Conservation (phyloP, 2,888 invertebrate genomes). For the Stegana nigrithorax region DNA sequence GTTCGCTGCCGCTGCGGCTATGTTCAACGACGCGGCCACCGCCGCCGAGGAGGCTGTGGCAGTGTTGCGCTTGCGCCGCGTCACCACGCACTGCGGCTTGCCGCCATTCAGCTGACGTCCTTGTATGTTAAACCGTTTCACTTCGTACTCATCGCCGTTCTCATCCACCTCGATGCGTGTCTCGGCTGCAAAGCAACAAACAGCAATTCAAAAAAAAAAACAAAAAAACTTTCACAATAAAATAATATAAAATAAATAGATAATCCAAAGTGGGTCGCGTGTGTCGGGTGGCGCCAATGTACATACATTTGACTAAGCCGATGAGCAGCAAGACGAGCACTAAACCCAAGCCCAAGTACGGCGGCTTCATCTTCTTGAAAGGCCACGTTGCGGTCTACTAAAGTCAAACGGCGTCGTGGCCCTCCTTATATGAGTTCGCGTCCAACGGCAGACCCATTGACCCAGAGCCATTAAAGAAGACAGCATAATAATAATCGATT, state of each 20-base stretch:
- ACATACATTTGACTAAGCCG: slow-evolving; percentile 38
- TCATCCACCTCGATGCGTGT: slow-evolving; percentile 56
- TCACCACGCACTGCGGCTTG: slow-evolving; percentile 55
- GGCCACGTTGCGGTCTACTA: slow-evolving; percentile 36
- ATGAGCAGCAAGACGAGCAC: slow-evolving; percentile 22
- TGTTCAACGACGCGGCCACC: slow-evolving; percentile 9
- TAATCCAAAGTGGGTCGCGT: too few species aligned
- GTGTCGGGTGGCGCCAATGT: too few species aligned
- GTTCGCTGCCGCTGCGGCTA: slow-evolving; percentile 14
- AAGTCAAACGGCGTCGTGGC: slow-evolving; percentile 31
- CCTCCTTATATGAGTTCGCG: slow-evolving; percentile 57
- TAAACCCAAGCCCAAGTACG: slow-evolving; percentile 29
- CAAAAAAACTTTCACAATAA: background rate
- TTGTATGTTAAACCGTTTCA: slow-evolving; percentile 57
- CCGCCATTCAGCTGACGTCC: slow-evolving; percentile 55
- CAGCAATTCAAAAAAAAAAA: background rate
- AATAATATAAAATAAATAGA: background rate
- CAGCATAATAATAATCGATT: background rate
- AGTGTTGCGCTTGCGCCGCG: slow-evolving; percentile 48
- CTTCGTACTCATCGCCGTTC: slow-evolving; percentile 59
- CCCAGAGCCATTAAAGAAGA: slow-evolving; percentile 43
- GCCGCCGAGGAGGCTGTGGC: slow-evolving; percentile 1
- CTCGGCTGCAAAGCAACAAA: slow-evolving; percentile 34
- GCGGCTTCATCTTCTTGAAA: slow-evolving; percentile 46
- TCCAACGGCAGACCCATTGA: slow-evolving; percentile 44